Percentiles rank a stretch among this genome's conserved stretches.
phyloP scores from a whole-genome alignment of 2,797 vertebrate genomes.

The Luscinia luscinia region DNA sequence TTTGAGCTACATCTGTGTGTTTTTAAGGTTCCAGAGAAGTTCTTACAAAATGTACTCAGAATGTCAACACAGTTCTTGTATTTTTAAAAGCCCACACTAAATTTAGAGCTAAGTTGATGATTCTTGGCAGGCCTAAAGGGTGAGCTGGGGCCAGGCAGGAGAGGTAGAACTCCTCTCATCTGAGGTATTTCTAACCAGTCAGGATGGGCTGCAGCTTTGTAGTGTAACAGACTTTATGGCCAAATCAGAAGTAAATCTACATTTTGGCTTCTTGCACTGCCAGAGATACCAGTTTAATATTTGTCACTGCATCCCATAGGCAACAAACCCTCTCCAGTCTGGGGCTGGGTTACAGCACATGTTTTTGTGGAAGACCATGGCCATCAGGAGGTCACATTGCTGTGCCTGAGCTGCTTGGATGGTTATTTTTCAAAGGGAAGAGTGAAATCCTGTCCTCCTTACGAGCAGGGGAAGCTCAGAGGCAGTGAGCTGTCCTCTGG shows the following conservation, averaged over 20 bases:
- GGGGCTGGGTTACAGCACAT: neutral
- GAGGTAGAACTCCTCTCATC: neutral
- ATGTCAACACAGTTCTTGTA: neutral
- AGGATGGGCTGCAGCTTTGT: neutral
- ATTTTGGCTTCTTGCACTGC: neutral
- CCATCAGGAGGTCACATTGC: neutral
- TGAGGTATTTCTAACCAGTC: neutral
- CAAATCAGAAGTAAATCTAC: neutral
- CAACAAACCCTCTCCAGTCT: neutral
- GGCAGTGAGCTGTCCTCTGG: fast-evolving
- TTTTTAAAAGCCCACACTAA: constrained; percentile 20
- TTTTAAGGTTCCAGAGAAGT: constrained; percentile 1
- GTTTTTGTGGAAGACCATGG: neutral
- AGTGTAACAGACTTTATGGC: neutral
- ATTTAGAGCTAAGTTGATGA: neutral
- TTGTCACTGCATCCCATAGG: neutral
- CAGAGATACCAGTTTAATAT: neutral
- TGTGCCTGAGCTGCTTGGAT: neutral
- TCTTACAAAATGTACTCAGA: neutral
- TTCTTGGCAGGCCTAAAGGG: neutral
- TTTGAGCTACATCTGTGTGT: neutral
- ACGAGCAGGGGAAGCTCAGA: neutral
- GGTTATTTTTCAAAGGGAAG: neutral
- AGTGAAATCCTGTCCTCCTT: neutral
- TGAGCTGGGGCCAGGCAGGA: neutral